Conservation (phyloP, 2,113 vertebrate species). For the Anseranas semipalmata region DNA sequence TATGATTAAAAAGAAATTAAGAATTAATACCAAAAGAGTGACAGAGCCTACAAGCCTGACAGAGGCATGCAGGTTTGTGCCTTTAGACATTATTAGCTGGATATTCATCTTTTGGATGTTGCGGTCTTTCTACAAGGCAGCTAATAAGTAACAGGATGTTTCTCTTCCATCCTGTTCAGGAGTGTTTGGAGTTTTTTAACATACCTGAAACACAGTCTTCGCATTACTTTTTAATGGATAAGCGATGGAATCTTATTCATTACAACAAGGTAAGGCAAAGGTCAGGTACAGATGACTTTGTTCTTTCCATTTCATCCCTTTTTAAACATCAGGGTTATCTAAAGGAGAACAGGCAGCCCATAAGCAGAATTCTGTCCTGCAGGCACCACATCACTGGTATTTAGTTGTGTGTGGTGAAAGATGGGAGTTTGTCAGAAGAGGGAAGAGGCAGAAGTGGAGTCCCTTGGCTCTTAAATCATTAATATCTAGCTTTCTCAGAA, state of each 20-base stretch:
- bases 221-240: slow-evolving; percentile 99
- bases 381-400: not conserved
- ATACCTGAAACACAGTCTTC: slow-evolving; percentile 95
- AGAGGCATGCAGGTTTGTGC: not conserved
- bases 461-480: not conserved
- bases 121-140: not conserved
- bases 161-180: slow-evolving; percentile 76
- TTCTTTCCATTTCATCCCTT: not conserved
- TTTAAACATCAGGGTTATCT: not conserved
- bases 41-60: not conserved
- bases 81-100: not conserved
- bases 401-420: not conserved
- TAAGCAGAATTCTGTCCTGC: not conserved
- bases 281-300: not conserved
- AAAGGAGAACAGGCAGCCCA: not conserved
- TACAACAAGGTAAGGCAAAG: slow-evolving; percentile 88
- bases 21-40: not conserved
- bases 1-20: not conserved
- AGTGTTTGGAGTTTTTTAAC: slow-evolving; percentile 98
- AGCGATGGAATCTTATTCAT: slow-evolving; percentile 98
- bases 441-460: not conserved
- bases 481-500: not conserved
- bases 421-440: not conserved
- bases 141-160: not conserved
- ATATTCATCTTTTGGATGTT: not conserved